Conservation (phyloP, 2,888 invertebrate genomes). For the Biston stratarius region DNA sequence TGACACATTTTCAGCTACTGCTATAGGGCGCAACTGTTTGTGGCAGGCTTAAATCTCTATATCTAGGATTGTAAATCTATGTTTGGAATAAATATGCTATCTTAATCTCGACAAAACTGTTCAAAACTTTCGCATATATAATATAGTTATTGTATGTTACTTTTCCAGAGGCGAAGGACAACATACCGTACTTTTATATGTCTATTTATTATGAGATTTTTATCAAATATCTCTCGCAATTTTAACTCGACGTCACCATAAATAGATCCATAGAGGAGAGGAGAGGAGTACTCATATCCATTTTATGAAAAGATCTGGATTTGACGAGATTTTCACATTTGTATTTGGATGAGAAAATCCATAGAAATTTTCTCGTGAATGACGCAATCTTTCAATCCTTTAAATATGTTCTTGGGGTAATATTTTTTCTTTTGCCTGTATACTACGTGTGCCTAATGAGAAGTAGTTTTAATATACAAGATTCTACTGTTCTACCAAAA, state of each 20-base stretch:
- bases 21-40: too few species aligned
- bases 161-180: background rate
- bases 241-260: slow-evolving; percentile 22
- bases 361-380: slow-evolving; percentile 20
- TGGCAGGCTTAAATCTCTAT: too few species aligned
- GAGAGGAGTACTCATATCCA: slow-evolving; percentile 30
- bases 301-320: slow-evolving; percentile 26
- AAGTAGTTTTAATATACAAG: background rate
- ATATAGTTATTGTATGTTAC: too few species aligned
- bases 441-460: background rate
- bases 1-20: too few species aligned
- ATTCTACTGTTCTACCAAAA: too few species aligned
- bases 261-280: slow-evolving; percentile 20
- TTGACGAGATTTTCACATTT: slow-evolving; percentile 27
- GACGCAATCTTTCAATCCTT: slow-evolving; percentile 20
- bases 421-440: background rate
- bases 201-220: slow-evolving; percentile 5
- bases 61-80: too few species aligned
- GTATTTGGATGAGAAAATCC: slow-evolving; percentile 20
- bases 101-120: too few species aligned
- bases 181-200: background rate
- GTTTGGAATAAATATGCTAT: too few species aligned
- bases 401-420: background rate
- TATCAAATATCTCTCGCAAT: slow-evolving; percentile 16
- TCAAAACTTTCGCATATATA: too few species aligned